Base-by-base conservation (phyloP, 2,797 vertebrate species). In the Rachycentron canadum region DNA sequence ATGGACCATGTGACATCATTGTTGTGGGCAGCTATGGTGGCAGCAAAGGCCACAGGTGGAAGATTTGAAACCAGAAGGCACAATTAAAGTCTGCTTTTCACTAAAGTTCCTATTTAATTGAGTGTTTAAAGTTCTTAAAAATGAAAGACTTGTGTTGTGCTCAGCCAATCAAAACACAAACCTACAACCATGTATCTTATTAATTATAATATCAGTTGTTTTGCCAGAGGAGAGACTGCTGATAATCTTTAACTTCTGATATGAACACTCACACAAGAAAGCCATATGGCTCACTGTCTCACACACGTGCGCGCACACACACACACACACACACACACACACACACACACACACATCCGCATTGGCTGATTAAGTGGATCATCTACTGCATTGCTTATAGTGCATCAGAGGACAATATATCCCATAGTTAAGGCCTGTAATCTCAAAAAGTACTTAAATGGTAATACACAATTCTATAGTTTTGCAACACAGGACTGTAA, bases 201-300 rank as follows among this genome's bases (percentile, higher is more conserved):
- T 38, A 53, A 26, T 28, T 67, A 50, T 10, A 60, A 17, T 56
- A 47, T 21, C 10, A 50, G 55, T 49, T 47, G 41, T 50, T 72
- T 26, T 45, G 23, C 40, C 50, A 52, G 14, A 43, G 25, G 34
- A 25, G 14, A 49, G 14, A 67, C n/a, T n/a, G n/a, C n/a, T n/a
- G n/a, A n/a, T n/a, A n/a, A n/a, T n/a, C n/a, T n/a, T n/a, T n/a
- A n/a, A n/a, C n/a, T n/a, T n/a, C n/a, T 32, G 28, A 45, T 56
- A 50, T 30, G 19, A 73, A 69, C 1, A 10, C 49, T 69, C 55
- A 57, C 52, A 59, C n/a, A 45, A 40, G 47, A 56, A 49, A 64
- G 47, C 77, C 55, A 69, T 71, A 55, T 69, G 69, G 82, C 65
- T 73, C 40, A 67, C 41, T 70, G 62, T 74, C 61, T 23, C 65